Base-by-base conservation (phyloP, 2,888 invertebrate species). In the Dynastes maya region DNA sequence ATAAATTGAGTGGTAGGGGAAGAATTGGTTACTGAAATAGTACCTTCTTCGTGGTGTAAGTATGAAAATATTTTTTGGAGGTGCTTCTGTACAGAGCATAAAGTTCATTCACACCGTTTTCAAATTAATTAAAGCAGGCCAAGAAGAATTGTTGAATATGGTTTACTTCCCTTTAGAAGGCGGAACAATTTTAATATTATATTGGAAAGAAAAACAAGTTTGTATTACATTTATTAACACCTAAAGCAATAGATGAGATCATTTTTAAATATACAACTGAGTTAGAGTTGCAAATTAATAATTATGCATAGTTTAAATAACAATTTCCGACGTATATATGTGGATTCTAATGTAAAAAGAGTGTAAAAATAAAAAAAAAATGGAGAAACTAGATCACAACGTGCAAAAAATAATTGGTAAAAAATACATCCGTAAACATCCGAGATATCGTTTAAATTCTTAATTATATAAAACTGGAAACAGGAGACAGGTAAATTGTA, bases 101-200 rank as follows among this genome's bases (percentile, higher is more conserved):
- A 37, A 58, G 72, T 72, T 72, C 72, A 72, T 72, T 72, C 72
- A 72, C 72, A 58, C 58, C 61, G 61, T 58, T 68, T 68, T 49
- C 22, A 37, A 27, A 49, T 68, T 68, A 68, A 49, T 68, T 68
- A 45, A 68, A 68, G 27, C 49, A 22, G 32, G 32, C 32, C 32
- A 32, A 32, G 22, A 45, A 27, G 22, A 49, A 27, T 9, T 45
- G 49, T 49, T n/a, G 53, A 53, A 16, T 53, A 13, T n/a, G n/a
- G 49, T 22, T 68, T 49, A 13, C n/a, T 22, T 67, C 65, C 65
- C 2, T 67, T 49, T 51, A 1, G 45, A 68, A 22, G 22, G 61
- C 27, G 27, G 5, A 9, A 22, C 27, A 5, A 61, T 58, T 58
- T 71, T 27, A 40, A 70, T n/a, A 55, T 16, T 11, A n/a, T 13